Percentiles rank a stretch among this genome's conserved stretches.
Conservation (phyloP, 2,888 invertebrate genomes). For the Nomada fabriciana region DNA sequence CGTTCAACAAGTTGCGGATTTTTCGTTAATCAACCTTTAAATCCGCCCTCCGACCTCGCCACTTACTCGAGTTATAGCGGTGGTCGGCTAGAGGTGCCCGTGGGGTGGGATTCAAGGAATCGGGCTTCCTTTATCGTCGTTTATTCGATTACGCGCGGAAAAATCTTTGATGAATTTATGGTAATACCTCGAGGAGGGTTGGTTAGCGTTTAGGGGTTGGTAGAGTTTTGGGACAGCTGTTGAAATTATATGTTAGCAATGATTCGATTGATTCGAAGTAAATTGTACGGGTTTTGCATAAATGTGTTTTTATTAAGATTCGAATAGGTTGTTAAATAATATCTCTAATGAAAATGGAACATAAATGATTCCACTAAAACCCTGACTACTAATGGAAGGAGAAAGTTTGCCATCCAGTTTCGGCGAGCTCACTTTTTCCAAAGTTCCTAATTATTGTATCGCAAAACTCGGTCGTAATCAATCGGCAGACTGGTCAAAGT, state of each 20-base stretch:
- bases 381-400: constrained; percentile 34
- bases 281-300: too few species aligned
- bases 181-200: too few species aligned
- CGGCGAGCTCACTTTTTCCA: constrained; percentile 14
- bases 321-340: constrained; percentile 22
- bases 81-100: constrained; percentile 52
- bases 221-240: too few species aligned
- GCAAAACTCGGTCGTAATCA: constrained; percentile 43
- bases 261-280: too few species aligned
- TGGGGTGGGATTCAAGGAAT: constrained; percentile 56
- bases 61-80: constrained; percentile 63
- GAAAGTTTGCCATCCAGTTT: constrained; percentile 22
- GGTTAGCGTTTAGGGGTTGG: background rate
- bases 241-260: too few species aligned
- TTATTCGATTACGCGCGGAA: background rate
- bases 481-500: constrained; percentile 51
- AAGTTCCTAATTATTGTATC: constrained; percentile 50
- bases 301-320: too few species aligned
- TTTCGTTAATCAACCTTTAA: constrained; percentile 78
- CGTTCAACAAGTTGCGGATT: constrained; percentile 84
- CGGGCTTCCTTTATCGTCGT: constrained; percentile 5
- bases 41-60: constrained; percentile 51
- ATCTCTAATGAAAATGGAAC: constrained; percentile 15
- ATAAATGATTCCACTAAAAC: background rate
- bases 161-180: constrained; percentile 1